Conservation (phyloP, 1,140 invertebrate genomes). For the Diuraphis noxia region DNA sequence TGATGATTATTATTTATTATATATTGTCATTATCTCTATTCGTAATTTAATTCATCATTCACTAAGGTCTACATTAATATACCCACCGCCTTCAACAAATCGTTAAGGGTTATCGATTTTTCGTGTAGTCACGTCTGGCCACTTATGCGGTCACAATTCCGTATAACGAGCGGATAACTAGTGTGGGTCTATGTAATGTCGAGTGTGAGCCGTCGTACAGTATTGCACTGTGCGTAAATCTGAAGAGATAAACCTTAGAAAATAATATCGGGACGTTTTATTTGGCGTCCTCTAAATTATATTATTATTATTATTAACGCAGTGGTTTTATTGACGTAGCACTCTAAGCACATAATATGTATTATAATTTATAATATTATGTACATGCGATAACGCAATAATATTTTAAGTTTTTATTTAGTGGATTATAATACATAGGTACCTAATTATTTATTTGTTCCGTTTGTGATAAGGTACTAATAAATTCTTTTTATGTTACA, state of each 20-base stretch:
- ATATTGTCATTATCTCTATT: neutral
- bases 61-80: neutral
- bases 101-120: conserved; percentile 7
- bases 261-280: neutral
- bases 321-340: neutral
- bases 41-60: neutral
- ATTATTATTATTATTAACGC: neutral
- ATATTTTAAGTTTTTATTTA: neutral
- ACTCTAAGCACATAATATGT: neutral
- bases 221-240: neutral
- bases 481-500: neutral
- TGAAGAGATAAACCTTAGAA: neutral
- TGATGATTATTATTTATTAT: neutral
- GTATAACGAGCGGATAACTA: neutral
- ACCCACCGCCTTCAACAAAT: neutral
- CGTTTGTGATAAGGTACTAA: neutral
- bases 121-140: conserved; percentile 2
- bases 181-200: neutral
- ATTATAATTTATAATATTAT: neutral
- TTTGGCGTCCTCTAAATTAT: neutral
- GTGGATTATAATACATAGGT: neutral
- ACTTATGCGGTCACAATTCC: conserved; percentile 11
- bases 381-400: neutral
- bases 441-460: conserved; percentile 1
- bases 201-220: neutral